Base-by-base conservation (phyloP, 1,140 invertebrate genomes). In the Elymnias hypermnestra region DNA sequence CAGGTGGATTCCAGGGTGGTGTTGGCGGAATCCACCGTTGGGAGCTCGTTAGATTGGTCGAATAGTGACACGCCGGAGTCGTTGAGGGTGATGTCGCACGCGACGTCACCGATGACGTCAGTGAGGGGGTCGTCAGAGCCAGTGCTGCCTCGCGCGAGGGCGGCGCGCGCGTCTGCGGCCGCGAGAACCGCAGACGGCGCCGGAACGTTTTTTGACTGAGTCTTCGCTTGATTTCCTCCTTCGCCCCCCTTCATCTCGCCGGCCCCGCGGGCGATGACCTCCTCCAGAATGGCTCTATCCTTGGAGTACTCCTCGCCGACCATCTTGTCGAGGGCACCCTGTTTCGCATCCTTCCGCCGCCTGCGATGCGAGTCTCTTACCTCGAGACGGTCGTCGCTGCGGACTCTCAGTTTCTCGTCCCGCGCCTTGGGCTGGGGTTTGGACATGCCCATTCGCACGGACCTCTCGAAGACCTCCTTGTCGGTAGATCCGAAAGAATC, bases 401-500 rank as follows among this genome's bases (percentile, higher is more conserved):
- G 28, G 15, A 65, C 49, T 33, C 55, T 17, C 17, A 48, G 41
- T 35, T 68, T 65, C 2, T 67, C 62, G n/a, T 68, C 69, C 3
- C 55, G 48, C 63, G 65, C 77, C 19, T 61, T 65, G 2, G 62
- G 48, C 18, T 56, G 62, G 1, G 67, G 50, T 23, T 67, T 70
- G 5, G 65, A 53, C 89, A 93, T 90, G 10, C 91, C 92, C 22
- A 89, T 89, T 25, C 89, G 90, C 19, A 95, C 95, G 65, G 94
- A 15, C 29, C 29, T n/a, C 12, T 33, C 29, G 5, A 33, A 33
- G 2, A 33, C 85, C 63, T 91, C 90, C 51, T 91, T 90, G 50
- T 94, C 92, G 8, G 91, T 90, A 0, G 91, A 92, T 41, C 91
- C 90, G 53, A 91, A 88, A 0, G 91, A 92, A 53, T 89, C 91